Base-by-base conservation (phyloP, 2,797 vertebrate genomes). In the Etheostoma perlongum region DNA sequence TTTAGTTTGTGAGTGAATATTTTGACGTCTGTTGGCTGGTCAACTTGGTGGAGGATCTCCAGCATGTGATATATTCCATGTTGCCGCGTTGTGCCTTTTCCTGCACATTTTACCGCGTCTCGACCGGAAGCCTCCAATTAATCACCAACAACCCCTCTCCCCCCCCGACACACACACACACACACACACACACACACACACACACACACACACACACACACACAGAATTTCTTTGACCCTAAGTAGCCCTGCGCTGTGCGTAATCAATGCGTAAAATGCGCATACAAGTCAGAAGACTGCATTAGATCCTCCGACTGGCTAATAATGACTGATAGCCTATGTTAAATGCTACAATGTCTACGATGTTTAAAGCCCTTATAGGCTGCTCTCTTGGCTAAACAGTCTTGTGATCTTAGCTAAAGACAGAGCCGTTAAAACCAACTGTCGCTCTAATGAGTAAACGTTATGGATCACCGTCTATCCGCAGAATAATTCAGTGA, bases 71-170 rank as follows among this genome's bases (percentile, higher is more conserved):
- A 18, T 57, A 47, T 25, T 25, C 44, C 67, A 67, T 52, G 49
- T 58, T 52, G 55, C 27, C 66, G 58, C 12, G 40, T 33, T 53
- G 30, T 25, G 74, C 16, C 33, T 74, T 57, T 57, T 62, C 62
- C 71, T 85, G 60, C 80, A 57, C 69, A 55, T 78, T 82, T 69
- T 67, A 85, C 76, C 23, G n/a, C 58, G 79, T 82, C 90, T 88
- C 70, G 36, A 69, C 74, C 87, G 88, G 92, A 93, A 87, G 71
- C 51, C 76, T 54, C 78, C 85, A 84, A 91, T 30, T 30, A 30
- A 30, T 30, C 30, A 30, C 30, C 27, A 27, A 27, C 27, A 27
- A 27, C 5, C 30, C 30, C 30, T n/a, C 30, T 5, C 4, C 5
- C 27, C 5, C 27, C 27, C 27, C 4, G 27, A 27, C 61, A 73